Conservation (phyloP, 2,797 vertebrate species). For the Pseudochirops cupreus region DNA sequence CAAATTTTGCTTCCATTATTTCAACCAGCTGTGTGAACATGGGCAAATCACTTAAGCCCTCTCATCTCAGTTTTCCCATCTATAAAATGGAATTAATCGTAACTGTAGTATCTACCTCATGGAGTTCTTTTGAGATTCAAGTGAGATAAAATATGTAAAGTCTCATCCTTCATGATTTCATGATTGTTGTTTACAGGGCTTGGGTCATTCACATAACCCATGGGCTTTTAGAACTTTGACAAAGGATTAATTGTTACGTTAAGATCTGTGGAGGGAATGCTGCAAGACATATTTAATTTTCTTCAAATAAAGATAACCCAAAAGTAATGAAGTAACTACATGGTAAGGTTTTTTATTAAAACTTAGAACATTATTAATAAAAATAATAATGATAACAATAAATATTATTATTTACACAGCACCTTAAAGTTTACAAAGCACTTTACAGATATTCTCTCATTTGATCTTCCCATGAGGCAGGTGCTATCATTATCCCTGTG, state of each 20-base stretch:
- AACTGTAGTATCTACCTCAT: background rate
- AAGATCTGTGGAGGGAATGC: constrained; percentile 10
- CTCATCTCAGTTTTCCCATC: background rate
- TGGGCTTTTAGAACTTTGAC: constrained; percentile 15
- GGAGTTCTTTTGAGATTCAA: background rate
- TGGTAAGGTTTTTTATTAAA: background rate
- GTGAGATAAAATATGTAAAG: constrained; percentile 17
- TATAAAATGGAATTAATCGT: background rate
- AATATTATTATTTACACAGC: background rate
- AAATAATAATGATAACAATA: background rate
- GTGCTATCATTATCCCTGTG: background rate
- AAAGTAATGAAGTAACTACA: background rate
- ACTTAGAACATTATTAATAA: background rate
- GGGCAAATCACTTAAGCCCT: background rate
- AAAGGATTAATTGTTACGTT: constrained; percentile 16
- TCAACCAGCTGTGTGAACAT: background rate
- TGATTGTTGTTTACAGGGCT: background rate
- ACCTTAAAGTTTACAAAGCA: background rate
- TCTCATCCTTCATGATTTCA: background rate
- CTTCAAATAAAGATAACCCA: constrained; percentile 33
- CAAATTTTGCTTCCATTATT: background rate
- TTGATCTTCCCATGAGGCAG: background rate
- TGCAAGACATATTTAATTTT: background rate
- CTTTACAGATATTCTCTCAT: background rate
- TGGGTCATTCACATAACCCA: background rate